Conservation (phyloP, 2,797 vertebrate species). For the Tokudaia tokunoshimensis region DNA sequence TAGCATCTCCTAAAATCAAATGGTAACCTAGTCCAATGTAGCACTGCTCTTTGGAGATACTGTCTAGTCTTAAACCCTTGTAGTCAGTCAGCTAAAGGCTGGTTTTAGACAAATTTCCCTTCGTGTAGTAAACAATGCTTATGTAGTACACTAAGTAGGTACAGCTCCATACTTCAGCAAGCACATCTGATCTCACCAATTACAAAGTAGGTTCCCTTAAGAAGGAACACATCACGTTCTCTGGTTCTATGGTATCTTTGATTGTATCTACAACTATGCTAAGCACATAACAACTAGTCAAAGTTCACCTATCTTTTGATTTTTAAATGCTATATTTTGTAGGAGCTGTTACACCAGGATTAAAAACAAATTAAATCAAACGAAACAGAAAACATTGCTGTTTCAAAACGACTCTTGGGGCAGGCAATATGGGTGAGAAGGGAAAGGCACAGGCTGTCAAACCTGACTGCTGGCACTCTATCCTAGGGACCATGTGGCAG, state of each 20-base stretch:
- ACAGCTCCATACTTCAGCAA: background rate
- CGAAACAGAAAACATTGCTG: constrained; percentile 34
- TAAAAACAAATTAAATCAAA: constrained; percentile 37
- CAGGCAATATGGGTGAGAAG: background rate
- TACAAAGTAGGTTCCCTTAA: background rate
- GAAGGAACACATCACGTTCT: background rate
- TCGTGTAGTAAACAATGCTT: background rate
- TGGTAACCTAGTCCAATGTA: background rate
- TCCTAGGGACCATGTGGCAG: background rate
- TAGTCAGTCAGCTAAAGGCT: background rate
- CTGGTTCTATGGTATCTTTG: constrained; percentile 16
- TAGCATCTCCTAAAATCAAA: constrained; percentile 27
- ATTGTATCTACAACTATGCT: background rate
- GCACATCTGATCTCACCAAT: background rate
- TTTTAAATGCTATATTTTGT: constrained; percentile 17
- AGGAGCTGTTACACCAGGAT: constrained; percentile 26
- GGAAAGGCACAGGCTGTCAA: background rate
- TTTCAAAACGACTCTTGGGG: constrained; percentile 20
- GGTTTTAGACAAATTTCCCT: background rate
- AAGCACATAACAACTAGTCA: background rate
- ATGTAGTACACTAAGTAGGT: background rate
- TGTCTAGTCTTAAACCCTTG: background rate
- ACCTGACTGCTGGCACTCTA: too few species aligned
- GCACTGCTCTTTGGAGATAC: background rate
- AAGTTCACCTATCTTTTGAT: background rate